These are phyloP conservation scores for Tretioscincus oriximinensis DNA, from an alignment of 2,113 vertebrate species.

Conservation along the genomic window DNA sequence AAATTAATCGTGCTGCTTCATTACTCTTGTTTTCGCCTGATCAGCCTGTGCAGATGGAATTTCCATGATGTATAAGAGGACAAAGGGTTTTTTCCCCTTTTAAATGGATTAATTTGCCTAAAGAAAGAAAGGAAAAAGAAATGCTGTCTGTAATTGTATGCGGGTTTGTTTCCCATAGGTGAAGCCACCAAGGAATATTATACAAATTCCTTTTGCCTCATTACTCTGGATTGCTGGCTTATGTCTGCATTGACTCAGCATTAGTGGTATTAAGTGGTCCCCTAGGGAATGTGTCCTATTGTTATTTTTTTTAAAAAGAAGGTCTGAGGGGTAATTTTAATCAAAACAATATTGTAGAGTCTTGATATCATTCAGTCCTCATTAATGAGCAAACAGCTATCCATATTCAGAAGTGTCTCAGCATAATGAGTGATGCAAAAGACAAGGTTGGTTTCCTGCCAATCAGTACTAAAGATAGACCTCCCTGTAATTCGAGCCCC, in stretches of 20 bases:
- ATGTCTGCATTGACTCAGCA: not conserved
- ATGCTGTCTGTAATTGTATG: not conserved
- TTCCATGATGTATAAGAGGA: not conserved
- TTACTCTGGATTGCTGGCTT: not conserved
- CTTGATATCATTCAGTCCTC: not conserved
- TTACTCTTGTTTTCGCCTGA: not conserved
- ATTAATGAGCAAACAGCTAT: constrained; percentile 26
- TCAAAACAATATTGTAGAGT: constrained; percentile 10
- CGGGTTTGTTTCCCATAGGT: not conserved
- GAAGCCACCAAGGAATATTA: not conserved
- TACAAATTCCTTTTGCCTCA: not conserved
- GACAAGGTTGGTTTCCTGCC: constrained; percentile 39
- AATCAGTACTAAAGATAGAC: constrained; percentile 32
- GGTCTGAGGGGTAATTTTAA: not conserved
- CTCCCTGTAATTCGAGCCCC: constrained; percentile 41
- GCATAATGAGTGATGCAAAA: constrained; percentile 46
- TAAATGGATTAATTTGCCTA: not conserved
- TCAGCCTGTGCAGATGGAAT: not conserved
- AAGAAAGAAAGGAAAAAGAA: not conserved
- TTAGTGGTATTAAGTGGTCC: not conserved
- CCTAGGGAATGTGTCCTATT: fast-evolving
- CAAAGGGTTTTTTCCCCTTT: not conserved
- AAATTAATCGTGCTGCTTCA: too few relatives aligned
- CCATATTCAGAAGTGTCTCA: constrained; percentile 35
- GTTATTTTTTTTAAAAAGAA: not conserved